A percentile compares a stretch with the other conserved stretches of the same genome.
phyloP scores from a whole-genome alignment of 2,888 invertebrate genomes.

The Barypeithes pellucidus region DNA sequence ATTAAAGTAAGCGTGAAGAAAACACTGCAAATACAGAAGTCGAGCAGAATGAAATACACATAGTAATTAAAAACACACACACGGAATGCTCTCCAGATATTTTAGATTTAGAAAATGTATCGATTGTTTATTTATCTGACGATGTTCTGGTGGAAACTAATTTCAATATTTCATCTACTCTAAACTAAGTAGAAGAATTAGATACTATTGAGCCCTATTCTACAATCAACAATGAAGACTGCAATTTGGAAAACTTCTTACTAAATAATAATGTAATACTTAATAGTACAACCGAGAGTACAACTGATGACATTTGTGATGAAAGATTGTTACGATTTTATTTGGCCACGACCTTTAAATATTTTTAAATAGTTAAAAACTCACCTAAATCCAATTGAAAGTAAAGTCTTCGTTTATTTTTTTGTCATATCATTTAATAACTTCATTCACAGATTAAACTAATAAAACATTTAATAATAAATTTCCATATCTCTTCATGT shows the following conservation, averaged over 20 bases:
- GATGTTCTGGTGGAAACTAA: neutral
- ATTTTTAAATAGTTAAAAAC: no score
- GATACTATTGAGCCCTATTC: no score
- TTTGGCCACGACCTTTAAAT: no score
- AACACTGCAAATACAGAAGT: neutral
- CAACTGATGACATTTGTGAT: neutral
- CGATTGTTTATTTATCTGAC: neutral
- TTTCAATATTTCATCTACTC: no score
- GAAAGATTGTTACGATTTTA: no score
- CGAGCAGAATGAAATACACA: neutral
- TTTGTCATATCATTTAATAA: no score
- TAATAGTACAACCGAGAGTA: neutral
- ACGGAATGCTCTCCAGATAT: neutral
- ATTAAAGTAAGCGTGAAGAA: neutral
- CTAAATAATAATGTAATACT: neutral
- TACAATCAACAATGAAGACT: neutral
- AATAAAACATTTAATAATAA: no score
- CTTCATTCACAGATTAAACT: no score
- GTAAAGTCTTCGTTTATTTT: no score
- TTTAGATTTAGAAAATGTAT: neutral
- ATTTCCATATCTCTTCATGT: no score
- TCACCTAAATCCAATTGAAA: no score
- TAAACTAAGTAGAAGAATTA: no score
- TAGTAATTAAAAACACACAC: neutral
- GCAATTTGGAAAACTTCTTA: neutral